Base-by-base conservation (phyloP, 2,888 invertebrate genomes). In the Caenorhabditis sulstoni region DNA sequence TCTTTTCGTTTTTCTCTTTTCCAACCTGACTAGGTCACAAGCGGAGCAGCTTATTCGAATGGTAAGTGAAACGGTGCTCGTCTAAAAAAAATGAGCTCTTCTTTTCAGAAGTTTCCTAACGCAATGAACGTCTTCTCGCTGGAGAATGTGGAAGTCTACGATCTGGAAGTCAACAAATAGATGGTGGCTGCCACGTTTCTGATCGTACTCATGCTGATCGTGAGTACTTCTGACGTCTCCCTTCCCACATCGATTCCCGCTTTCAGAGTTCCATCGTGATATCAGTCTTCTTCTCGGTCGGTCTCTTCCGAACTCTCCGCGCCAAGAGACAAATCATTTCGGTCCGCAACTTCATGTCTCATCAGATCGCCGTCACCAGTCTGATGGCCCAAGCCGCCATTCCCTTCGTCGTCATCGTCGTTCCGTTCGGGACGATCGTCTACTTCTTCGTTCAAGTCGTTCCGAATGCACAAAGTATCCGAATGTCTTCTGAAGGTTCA, bases 341-440 rank as follows among this genome's bases (percentile, higher is more conserved):
- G 14, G 55, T 57, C 7, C 50, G 65, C 18, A 75, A 67, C 53
- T 75, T 61, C 29, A 37, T 29, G 2, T 44, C 61, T 5, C 75
- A 75, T 50, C 61, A 53, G 29, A 62, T 67, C 9, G 75, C 75
- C 53, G 67, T 75, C 0, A 75, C 75, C 5, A 75, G 75, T 75
- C 55, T 75, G 2, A 75, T 75, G 75, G 75, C 75, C 4, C 75
- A 75, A 18, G 58, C 75, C 23, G 53, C 59, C 3, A 53, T 67
- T 20, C 75, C 75, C 5, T 59, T 75, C 16, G 22, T 67, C n/a
- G 61, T 75, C 1, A 58, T 75, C 1, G 29, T 75, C 5, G 41
- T 67, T 29, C 75, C 75, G 23, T 53, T 75, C 8, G 49, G 61
- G 16, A 59, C 59, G 0, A 23, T 75, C 18, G 59, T 67, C 23